phyloP scores from a whole-genome alignment of 2,113 vertebrate species.

The Panurus biarmicus region DNA sequence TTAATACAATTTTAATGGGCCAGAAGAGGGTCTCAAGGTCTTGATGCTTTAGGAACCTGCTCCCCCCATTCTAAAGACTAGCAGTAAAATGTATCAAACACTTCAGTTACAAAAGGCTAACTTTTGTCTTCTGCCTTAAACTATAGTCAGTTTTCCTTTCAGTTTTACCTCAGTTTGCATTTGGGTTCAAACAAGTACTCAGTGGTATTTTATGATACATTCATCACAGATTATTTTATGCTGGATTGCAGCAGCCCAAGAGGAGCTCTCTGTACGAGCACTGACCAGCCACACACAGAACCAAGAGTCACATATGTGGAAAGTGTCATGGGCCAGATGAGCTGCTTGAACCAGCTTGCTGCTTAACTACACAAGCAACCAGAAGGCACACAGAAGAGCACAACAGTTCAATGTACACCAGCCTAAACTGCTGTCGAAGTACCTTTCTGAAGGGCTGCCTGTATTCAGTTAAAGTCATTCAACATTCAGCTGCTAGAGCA shows the following conservation, averaged over 20 bases:
- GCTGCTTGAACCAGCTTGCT: not conserved
- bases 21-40: not conserved
- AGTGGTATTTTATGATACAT: not conserved
- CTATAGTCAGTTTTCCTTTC: not conserved
- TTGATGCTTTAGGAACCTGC: not conserved
- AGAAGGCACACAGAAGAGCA: rapidly evolving
- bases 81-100: not conserved
- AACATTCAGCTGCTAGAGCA: not conserved
- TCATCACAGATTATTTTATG: not conserved
- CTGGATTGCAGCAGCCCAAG: not conserved
- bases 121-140: not conserved
- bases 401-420: not conserved
- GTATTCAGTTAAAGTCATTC: not conserved
- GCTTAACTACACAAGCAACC: not conserved
- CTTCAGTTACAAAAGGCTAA: not conserved
- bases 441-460: not conserved
- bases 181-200: not conserved
- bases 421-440: not conserved
- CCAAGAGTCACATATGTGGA: not conserved
- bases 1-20: not conserved
- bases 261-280: not conserved
- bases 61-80: not conserved
- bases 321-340: not conserved
- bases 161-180: not conserved
- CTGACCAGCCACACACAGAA: not conserved